A percentile compares a stretch with the other conserved stretches of the same genome.
Conservation (phyloP, 2,888 invertebrate species). For the Andrena fulva region DNA sequence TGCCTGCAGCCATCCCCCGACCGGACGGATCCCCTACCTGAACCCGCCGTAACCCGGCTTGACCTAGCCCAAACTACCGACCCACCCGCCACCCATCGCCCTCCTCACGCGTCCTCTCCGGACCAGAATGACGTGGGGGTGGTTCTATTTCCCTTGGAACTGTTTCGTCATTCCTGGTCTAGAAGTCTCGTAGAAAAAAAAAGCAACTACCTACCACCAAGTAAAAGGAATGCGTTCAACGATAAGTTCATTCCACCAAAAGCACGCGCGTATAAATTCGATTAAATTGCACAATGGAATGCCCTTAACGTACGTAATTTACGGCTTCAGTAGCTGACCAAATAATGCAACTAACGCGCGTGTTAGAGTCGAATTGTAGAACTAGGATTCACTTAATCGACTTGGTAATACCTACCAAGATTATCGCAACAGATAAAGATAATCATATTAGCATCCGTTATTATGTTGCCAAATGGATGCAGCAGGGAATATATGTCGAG, state of each 20-base stretch:
- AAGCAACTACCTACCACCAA: background rate
- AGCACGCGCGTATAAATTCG: background rate
- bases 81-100: background rate
- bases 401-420: background rate
- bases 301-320: conserved; percentile 5
- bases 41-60: conserved; percentile 61
- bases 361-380: conserved; percentile 22
- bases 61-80: conserved; percentile 70
- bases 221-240: background rate
- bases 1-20: conserved; percentile 12
- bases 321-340: conserved; percentile 3
- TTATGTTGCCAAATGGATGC: background rate
- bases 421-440: conserved; percentile 1
- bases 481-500: too few species aligned
- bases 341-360: conserved; percentile 9
- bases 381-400: conserved; percentile 7
- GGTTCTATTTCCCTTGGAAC: conserved; percentile 47
- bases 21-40: conserved; percentile 35
- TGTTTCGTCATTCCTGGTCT: conserved; percentile 8
- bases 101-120: background rate
- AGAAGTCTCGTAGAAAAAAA: too few species aligned
- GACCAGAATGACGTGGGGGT: background rate
- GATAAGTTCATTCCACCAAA: background rate
- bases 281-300: background rate
- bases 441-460: background rate